Evolutionary conservation across 2,797 vertebrate genomes (phyloP), one percentile per base, ranked within the genome.

Genomic region (Sphenodon punctatus): DNA sequence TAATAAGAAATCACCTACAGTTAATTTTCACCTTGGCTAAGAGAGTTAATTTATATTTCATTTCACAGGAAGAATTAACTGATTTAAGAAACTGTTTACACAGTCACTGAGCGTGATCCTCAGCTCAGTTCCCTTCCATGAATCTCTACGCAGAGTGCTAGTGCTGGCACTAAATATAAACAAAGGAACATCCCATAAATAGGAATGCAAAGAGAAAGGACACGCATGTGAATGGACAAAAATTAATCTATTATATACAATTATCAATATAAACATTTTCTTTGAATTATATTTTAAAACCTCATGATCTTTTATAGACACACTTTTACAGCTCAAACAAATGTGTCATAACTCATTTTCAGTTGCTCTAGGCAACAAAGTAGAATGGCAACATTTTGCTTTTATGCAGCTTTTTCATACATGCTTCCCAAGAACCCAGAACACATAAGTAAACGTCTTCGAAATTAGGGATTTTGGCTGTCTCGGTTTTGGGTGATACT

Each of bases 381-480:
- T n/a, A 12, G 38, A 46, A 34, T n/a, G 48, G 69, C 9, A 19
- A 15, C 55, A 71, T 59, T 23, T 39, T 36, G 59, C 1, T 2
- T 23, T 70, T 32, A 4, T 38, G 23, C 4, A 69, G 27, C 23
- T 10, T 30, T 36, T 58, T 64, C 17, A n/a, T n/a, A n/a, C n/a
- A n/a, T n/a, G n/a, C 27, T 27, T 20, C 25, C 15, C 15, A 0
- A 45, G 0, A 0, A 60, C 55, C 12, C n/a, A 2, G 4, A 0
- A 0, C 25, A 16, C 14, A 20, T 11, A 16, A n/a, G 19, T 34
- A 3, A 43, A 66, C 38, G 7, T 38, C 51, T 60, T 27, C n/a
- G 68, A 20, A 66, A 36, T 42, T 61, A 65, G 19, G 17, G 13
- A 39, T n/a, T 32, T 4, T 6, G 32, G 3, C 8, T 17, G 41